phyloP scores from a whole-genome alignment of 2,797 vertebrate species.

The Chrysocyon brachyurus region DNA sequence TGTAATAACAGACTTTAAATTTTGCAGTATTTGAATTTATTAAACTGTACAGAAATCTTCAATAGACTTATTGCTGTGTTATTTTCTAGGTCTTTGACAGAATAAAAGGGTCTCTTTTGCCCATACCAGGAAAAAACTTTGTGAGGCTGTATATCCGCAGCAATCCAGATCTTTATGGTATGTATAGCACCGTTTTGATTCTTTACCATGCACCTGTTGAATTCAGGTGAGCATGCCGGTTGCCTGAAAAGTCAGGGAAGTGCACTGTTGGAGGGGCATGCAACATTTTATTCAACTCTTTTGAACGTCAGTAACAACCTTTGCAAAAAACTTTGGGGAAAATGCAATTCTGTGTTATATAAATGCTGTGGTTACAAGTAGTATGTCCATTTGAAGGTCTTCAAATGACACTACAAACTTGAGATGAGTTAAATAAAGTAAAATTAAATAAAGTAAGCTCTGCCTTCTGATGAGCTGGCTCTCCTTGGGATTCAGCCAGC shows the following conservation, averaged over 20 bases:
- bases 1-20: neutral
- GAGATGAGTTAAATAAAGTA: neutral
- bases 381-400: neutral
- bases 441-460: neutral
- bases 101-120: constrained; percentile 96
- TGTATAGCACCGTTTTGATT: constrained; percentile 62
- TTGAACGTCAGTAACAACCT: neutral
- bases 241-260: neutral
- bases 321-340: neutral
- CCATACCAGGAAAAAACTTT: constrained; percentile 97
- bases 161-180: constrained; percentile 98
- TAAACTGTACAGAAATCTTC: constrained; percentile 16
- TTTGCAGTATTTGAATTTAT: constrained; percentile 44
- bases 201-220: neutral
- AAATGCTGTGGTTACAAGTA: neutral
- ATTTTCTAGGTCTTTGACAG: constrained; percentile 94
- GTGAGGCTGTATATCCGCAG: constrained; percentile 95
- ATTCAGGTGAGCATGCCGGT: neutral
- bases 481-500: neutral
- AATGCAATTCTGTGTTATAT: neutral
- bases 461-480: neutral
- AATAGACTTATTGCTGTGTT: constrained; percentile 12
- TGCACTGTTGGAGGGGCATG: neutral
- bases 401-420: neutral
- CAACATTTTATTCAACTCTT: neutral